phyloP scores from a whole-genome alignment of 2,113 vertebrate species.

The Chunga burmeisteri region DNA sequence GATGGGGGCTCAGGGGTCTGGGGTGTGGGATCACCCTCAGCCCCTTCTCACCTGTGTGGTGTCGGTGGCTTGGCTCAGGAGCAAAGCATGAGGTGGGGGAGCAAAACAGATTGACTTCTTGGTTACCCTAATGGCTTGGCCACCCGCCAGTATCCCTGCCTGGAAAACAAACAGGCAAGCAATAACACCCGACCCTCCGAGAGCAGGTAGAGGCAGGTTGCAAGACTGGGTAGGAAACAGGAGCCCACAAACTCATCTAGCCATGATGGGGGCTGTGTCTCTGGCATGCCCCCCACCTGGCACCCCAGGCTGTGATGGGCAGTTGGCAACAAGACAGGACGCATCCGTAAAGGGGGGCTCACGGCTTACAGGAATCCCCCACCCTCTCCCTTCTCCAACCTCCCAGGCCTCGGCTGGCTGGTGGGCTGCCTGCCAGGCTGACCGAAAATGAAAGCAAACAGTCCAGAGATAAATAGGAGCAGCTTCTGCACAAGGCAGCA shows the following conservation, averaged over 20 bases:
- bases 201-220: conserved; percentile 1
- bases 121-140: background rate
- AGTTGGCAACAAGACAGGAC: conserved; percentile 34
- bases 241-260: background rate
- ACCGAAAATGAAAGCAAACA: conserved; percentile 44
- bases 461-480: conserved; percentile 43
- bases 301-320: rapidly evolving
- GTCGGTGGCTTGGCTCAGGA: background rate
- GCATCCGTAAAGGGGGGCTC: background rate
- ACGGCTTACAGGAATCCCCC: conserved; percentile 51
- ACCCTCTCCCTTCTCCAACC: background rate
- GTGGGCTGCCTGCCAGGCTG: conserved; percentile 45
- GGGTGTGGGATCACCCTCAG: background rate
- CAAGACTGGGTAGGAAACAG: background rate
- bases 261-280: background rate
- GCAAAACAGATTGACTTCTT: background rate
- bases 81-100: background rate
- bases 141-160: background rate
- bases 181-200: background rate
- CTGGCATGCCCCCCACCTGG: background rate
- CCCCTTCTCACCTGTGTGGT: background rate
- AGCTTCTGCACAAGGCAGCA: background rate
- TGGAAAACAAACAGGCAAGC: background rate
- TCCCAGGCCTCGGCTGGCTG: background rate
- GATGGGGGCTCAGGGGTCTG: background rate